Conservation (phyloP, 92 coral and sea anemone species). For the Ricordea florida region DNA sequence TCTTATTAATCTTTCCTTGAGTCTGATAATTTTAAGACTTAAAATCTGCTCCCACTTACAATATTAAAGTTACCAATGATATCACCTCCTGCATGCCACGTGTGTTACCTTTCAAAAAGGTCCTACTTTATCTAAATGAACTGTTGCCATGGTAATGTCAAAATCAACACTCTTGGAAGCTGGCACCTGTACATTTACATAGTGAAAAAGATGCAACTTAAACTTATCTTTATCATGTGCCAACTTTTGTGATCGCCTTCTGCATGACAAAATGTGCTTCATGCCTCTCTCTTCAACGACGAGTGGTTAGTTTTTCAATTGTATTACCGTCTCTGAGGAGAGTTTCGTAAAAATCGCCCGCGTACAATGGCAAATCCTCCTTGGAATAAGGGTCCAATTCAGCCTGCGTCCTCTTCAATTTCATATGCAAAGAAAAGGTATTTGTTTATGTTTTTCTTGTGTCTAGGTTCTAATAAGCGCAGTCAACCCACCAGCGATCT, state of each 20-base stretch:
- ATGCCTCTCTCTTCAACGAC: background rate
- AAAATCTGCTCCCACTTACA: too few species aligned
- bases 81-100: too few species aligned
- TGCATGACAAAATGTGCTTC: constrained; percentile 12
- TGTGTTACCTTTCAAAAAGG: too few species aligned
- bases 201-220: constrained; percentile 11
- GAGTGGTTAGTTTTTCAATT: background rate
- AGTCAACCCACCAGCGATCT: background rate
- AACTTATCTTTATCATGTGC: constrained; percentile 3
- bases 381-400: constrained; percentile 61
- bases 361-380: constrained; percentile 70
- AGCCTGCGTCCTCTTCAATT: constrained; percentile 1
- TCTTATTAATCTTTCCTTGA: too few species aligned
- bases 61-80: too few species aligned
- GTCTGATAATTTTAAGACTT: too few species aligned
- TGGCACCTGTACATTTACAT: constrained; percentile 45
- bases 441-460: constrained; percentile 1
- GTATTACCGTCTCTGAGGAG: background rate
- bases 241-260: constrained; percentile 9
- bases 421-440: constrained; percentile 33
- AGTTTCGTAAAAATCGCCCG: background rate
- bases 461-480: constrained; percentile 5
- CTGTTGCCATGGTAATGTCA: constrained; percentile 30
- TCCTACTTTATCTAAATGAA: too few species aligned
- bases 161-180: background rate